Conservation (phyloP, 2,888 invertebrate genomes). For the Apotomis capreana region DNA sequence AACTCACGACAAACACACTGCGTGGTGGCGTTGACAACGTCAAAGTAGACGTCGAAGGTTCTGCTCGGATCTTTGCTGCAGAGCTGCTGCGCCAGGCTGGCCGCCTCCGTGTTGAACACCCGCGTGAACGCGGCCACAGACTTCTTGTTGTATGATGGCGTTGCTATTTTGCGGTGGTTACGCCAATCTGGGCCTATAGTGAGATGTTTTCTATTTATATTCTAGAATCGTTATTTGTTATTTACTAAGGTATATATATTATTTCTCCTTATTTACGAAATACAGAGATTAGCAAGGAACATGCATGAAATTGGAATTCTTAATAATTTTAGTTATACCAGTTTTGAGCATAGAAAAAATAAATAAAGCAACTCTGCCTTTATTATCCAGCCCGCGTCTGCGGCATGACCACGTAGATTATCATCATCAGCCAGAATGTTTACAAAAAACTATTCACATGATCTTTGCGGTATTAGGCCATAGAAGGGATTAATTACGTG, state of each 20-base stretch:
- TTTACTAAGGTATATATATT: not conserved
- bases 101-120: constrained; percentile 63
- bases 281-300: too few relatives aligned
- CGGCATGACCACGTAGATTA: too few relatives aligned
- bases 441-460: accelerated
- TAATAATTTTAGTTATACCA: too few relatives aligned
- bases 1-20: constrained; percentile 70
- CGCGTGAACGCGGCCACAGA: constrained; percentile 56
- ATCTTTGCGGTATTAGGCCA: too few relatives aligned
- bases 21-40: constrained; percentile 64
- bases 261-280: too few relatives aligned
- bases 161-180: constrained; percentile 65
- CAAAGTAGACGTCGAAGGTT: constrained; percentile 60
- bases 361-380: too few relatives aligned
- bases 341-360: too few relatives aligned
- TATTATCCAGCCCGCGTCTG: too few relatives aligned
- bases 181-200: constrained; percentile 66
- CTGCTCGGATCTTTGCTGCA: constrained; percentile 50
- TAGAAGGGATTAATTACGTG: too few relatives aligned
- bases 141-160: constrained; percentile 70
- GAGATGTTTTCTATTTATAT: too few relatives aligned
- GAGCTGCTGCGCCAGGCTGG: constrained; percentile 52
- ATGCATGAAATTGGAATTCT: accelerated
- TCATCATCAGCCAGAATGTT: too few relatives aligned
- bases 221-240: not conserved